Evolutionary conservation across 2,113 vertebrate genomes (phyloP).

Genomic region (Trochalopteron elliotii): DNA sequence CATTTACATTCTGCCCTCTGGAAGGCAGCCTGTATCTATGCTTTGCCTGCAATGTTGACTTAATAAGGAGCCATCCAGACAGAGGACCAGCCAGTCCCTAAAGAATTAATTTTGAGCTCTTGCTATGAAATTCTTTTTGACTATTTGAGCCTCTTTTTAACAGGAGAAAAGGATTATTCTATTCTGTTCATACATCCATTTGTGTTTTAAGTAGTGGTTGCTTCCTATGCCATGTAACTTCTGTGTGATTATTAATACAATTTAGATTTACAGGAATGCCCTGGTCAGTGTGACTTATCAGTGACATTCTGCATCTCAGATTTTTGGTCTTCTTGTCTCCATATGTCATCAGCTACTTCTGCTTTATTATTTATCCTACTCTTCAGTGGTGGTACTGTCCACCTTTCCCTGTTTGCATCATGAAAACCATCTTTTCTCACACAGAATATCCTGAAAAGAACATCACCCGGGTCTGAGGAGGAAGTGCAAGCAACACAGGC

Average conservation of each 20-base stretch:
- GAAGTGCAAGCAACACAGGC: constrained; percentile 88
- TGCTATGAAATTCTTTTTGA: background rate
- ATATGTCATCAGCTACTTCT: background rate
- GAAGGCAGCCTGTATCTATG: background rate
- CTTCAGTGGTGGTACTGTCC: background rate
- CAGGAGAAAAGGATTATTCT: background rate
- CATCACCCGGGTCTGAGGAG: constrained; percentile 81
- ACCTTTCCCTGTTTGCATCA: background rate
- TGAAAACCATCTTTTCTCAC: background rate
- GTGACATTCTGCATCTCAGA: background rate
- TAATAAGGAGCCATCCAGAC: background rate
- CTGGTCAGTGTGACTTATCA: background rate
- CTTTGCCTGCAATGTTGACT: background rate
- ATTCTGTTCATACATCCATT: background rate
- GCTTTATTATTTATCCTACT: background rate
- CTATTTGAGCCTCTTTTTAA: background rate
- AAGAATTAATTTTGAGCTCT: background rate
- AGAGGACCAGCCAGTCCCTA: background rate
- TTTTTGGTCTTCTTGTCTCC: background rate
- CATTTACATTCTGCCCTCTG: too few relatives aligned
- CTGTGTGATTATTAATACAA: background rate
- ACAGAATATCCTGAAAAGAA: constrained; percentile 95
- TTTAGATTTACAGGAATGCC: background rate
- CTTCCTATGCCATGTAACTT: background rate
- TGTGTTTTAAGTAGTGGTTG: background rate